Conservation (phyloP, 23 tunicate genomes). For the Styela clava region DNA sequence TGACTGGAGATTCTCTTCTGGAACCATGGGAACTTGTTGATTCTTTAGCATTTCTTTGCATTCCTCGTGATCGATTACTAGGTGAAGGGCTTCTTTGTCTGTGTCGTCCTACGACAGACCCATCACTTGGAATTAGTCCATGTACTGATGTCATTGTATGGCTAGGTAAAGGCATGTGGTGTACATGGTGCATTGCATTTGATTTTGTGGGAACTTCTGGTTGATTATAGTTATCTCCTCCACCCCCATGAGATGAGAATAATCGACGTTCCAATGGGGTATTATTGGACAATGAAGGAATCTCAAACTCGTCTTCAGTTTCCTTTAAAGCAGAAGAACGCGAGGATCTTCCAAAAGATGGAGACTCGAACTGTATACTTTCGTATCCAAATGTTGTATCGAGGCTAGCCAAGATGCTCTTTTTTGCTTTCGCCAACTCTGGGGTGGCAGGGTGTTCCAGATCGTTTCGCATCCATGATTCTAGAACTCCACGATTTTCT, state of each 20-base stretch:
- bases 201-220: not conserved
- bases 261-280: not conserved
- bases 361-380: not conserved
- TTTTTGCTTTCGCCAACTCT: conserved; percentile 55
- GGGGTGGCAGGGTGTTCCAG: conserved; percentile 77
- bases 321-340: not conserved
- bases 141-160: conserved; percentile 23
- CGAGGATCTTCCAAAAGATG: not conserved
- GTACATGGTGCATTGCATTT: not conserved
- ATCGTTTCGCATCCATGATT: conserved; percentile 60
- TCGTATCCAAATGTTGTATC: conserved; percentile 5
- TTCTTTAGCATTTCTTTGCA: not conserved
- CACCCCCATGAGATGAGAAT: not conserved
- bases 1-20: not conserved
- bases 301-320: not conserved
- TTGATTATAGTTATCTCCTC: not conserved
- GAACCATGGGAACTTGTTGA: not conserved
- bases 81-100: conserved; percentile 16
- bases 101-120: not conserved
- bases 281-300: not conserved
- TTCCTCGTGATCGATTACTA: not conserved
- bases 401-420: conserved; percentile 45
- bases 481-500: not conserved
- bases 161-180: conserved; percentile 35
- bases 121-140: conserved; percentile 2